These are phyloP conservation scores for Anthrax anthrax DNA, from an alignment of 2,888 invertebrate genomes.

Conservation along the genomic window DNA sequence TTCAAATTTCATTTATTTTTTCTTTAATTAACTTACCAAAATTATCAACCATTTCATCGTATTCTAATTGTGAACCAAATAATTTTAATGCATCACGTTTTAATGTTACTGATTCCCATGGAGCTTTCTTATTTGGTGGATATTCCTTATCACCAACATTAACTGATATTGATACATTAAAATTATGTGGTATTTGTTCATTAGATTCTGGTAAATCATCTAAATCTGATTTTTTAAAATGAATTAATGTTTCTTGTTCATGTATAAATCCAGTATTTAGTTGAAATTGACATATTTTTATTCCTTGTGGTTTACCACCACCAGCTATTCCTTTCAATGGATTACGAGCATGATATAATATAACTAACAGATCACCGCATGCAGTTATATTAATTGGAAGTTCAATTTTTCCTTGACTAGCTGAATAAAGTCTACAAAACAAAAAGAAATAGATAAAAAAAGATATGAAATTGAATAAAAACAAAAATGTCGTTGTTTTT, in stretches of 20 bases:
- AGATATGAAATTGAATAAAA: neutral
- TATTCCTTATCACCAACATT: constrained; percentile 57
- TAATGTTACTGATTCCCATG: constrained; percentile 60
- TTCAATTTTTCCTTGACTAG: constrained; percentile 34
- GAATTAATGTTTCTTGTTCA: constrained; percentile 57
- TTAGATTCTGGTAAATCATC: constrained; percentile 64
- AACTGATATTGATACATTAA: constrained; percentile 53
- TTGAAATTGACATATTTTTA: constrained; percentile 76
- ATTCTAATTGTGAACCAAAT: constrained; percentile 64
- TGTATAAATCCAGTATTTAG: constrained; percentile 80
- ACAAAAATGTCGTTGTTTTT: no score
- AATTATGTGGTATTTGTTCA: constrained; percentile 56
- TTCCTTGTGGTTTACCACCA: constrained; percentile 65
- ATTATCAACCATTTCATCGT: constrained; percentile 70
- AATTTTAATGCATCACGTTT: constrained; percentile 40
- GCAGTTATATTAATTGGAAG: constrained; percentile 65
- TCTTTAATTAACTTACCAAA: no score
- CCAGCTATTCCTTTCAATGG: constrained; percentile 63
- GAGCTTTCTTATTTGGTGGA: constrained; percentile 49
- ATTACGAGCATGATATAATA: constrained; percentile 74
- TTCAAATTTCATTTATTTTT: neutral
- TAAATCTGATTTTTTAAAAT: constrained; percentile 59
- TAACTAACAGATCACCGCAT: constrained; percentile 71
- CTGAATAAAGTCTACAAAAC: constrained; percentile 23
- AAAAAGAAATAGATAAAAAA: constrained; percentile 1